A percentile compares a stretch with the other conserved stretches of the same genome.
These are phyloP conservation scores for Strix occidentalis DNA, from an alignment of 2,797 vertebrate genomes.

Conservation along the genomic window DNA sequence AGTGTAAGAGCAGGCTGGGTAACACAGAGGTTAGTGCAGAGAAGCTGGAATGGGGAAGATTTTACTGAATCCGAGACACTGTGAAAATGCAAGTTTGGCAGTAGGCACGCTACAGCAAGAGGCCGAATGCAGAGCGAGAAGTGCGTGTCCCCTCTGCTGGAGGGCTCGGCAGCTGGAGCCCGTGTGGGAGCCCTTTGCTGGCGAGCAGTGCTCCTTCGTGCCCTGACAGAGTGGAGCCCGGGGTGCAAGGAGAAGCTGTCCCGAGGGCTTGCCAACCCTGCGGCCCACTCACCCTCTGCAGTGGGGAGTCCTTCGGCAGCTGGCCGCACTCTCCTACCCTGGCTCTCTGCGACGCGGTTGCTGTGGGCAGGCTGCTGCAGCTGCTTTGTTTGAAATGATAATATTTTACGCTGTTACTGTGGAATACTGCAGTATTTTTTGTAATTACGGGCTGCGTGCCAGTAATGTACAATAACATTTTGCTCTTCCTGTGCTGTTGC, in stretches of 20 bases:
- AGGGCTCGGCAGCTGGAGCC: not conserved
- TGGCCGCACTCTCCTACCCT: not conserved
- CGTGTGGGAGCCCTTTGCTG: not conserved
- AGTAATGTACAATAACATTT: slow-evolving; percentile 60
- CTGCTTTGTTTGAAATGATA: slow-evolving; percentile 45
- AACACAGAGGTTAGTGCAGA: not conserved
- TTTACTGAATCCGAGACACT: not conserved
- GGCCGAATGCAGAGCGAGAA: not conserved
- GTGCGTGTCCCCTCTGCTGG: not conserved
- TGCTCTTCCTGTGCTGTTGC: slow-evolving; percentile 64
- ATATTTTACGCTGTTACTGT: slow-evolving; percentile 28
- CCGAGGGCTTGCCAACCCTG: not conserved
- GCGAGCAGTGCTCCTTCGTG: not conserved
- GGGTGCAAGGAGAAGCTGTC: rapidly evolving
- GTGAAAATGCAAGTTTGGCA: not conserved
- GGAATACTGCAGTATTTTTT: slow-evolving; percentile 57
- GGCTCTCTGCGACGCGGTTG: not conserved
- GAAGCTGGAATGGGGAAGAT: not conserved
- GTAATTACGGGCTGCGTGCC: slow-evolving; percentile 23
- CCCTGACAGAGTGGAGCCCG: rapidly evolving
- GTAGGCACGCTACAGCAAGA: not conserved
- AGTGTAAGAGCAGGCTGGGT: not conserved
- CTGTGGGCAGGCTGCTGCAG: not conserved
- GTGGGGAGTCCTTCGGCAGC: not conserved
- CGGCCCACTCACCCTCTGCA: not conserved